Evolutionary conservation across 1,140 invertebrate species (phyloP).

Genomic region (Cherax quadricarinatus): DNA sequence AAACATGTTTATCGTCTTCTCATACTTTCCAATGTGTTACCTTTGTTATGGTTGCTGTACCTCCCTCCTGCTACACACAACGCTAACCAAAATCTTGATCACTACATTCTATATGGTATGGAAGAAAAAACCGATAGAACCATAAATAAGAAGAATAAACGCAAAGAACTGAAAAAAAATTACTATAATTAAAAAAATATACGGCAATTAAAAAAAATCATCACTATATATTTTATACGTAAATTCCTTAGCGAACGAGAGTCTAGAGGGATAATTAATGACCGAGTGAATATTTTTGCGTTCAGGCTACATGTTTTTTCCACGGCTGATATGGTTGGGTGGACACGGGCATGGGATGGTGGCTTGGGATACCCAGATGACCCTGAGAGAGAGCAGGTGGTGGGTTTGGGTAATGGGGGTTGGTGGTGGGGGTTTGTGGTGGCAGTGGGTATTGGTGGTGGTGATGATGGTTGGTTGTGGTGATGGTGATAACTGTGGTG

Average conservation of each 20-base stretch:
- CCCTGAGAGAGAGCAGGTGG: background rate
- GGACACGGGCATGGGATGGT: conserved; percentile 19
- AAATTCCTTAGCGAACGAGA: conserved; percentile 12
- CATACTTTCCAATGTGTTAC: too few relatives aligned
- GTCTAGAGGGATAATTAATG: conserved; percentile 36
- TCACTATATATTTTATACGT: background rate
- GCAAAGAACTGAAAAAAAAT: background rate
- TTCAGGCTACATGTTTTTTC: conserved; percentile 8
- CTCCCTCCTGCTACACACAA: too few relatives aligned
- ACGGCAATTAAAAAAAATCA: too few relatives aligned
- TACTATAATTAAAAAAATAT: background rate
- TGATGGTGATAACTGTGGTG: background rate
- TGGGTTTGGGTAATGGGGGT: background rate
- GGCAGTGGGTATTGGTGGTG: background rate
- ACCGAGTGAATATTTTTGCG: conserved; percentile 33
- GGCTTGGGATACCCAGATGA: background rate
- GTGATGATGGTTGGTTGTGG: background rate
- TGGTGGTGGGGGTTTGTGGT: background rate
- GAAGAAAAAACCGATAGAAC: background rate
- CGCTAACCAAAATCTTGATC: too few relatives aligned
- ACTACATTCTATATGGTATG: too few relatives aligned
- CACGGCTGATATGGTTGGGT: conserved; percentile 14
- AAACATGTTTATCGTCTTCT: too few relatives aligned
- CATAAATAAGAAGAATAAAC: background rate
- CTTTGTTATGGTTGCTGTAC: too few relatives aligned